Evolutionary conservation across 2,113 vertebrate species (phyloP).

Genomic region (Eurystomus gularis): DNA sequence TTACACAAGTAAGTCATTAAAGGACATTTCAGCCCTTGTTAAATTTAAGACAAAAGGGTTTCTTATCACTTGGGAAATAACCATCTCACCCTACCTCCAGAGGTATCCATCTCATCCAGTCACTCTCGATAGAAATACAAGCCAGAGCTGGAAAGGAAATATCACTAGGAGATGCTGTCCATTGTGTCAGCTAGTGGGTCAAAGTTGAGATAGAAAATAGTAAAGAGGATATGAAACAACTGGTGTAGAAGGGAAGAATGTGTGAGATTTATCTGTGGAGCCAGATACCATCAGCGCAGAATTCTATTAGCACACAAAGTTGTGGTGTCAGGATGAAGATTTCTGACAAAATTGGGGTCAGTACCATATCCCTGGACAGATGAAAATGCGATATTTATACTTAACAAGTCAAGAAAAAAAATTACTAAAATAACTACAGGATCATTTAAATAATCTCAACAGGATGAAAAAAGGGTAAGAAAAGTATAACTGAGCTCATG

Average conservation of each 20-base stretch:
- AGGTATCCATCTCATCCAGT: background rate
- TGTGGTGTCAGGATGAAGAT: background rate
- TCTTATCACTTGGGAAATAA: background rate
- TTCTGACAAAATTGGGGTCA: background rate
- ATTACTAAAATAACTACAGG: background rate
- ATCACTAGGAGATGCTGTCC: background rate
- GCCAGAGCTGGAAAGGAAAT: background rate
- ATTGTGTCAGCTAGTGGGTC: background rate
- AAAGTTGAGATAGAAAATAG: background rate
- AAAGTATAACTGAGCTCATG: background rate
- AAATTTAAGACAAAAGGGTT: background rate
- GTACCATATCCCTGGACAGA: background rate
- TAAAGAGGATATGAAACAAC: background rate
- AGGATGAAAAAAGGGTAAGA: background rate
- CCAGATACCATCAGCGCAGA: background rate
- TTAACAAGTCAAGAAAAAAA: background rate
- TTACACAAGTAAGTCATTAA: background rate
- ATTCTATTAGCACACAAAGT: background rate
- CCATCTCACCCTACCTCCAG: background rate
- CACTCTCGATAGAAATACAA: background rate
- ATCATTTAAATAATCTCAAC: background rate
- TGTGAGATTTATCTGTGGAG: background rate
- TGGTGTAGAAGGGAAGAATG: background rate
- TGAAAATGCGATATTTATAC: background rate
- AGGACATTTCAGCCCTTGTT: background rate